A percentile compares a stretch with the other conserved stretches of the same genome.
Conservation (phyloP, 2,113 vertebrate genomes). For the Calyptomena viridis region DNA sequence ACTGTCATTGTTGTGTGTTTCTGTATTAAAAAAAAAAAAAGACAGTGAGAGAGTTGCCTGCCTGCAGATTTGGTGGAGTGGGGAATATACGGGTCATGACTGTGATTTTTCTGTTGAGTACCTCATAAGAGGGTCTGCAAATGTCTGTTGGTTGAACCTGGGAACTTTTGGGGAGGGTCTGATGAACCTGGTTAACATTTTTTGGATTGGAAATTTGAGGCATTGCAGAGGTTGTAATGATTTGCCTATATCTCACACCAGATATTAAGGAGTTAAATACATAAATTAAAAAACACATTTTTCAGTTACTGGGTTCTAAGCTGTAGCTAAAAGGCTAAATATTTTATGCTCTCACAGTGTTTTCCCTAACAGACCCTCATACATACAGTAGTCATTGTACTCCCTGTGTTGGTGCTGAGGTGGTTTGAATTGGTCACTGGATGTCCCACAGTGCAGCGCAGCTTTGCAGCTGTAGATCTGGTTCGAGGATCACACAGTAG, state of each 20-base stretch:
- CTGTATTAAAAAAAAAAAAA: background rate
- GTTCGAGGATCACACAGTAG: background rate
- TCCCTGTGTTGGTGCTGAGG: background rate
- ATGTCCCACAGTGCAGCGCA: fast-evolving
- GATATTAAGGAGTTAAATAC: background rate
- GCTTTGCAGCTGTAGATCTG: background rate
- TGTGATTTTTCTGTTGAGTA: background rate
- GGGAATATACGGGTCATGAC: background rate
- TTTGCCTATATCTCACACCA: background rate
- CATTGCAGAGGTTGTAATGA: background rate
- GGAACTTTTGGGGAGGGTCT: background rate
- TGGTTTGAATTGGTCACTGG: background rate
- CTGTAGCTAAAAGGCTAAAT: background rate
- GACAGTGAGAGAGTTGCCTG: background rate
- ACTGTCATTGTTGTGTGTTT: background rate
- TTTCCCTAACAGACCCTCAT: background rate
- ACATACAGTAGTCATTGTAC: background rate
- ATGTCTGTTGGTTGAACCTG: background rate
- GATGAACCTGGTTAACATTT: background rate
- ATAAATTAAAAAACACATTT: background rate
- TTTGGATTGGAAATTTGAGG: background rate
- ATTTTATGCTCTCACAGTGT: background rate
- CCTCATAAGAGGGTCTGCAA: background rate
- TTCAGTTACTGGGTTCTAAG: background rate
- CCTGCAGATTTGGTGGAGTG: background rate